A percentile compares a stretch with the other conserved stretches of the same genome.
phyloP scores from a whole-genome alignment of 2,113 vertebrate genomes.

The Sylvietta virens region DNA sequence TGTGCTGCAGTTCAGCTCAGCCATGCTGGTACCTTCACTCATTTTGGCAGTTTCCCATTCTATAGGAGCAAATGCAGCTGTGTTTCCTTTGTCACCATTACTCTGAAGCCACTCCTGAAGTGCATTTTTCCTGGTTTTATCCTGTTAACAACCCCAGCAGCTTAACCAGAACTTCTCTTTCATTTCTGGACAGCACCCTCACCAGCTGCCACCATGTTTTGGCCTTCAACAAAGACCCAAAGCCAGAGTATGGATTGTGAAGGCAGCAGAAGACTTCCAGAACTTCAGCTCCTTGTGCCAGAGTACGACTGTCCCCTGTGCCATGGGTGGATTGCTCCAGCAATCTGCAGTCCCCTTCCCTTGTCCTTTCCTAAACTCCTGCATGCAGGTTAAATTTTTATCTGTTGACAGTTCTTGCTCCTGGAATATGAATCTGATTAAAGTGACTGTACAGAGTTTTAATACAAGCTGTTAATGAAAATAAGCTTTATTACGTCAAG shows the following conservation, averaged over 20 bases:
- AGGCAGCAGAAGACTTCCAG: not conserved
- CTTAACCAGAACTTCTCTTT: not conserved
- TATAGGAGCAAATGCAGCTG: not conserved
- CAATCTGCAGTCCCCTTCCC: not conserved
- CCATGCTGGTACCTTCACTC: not conserved
- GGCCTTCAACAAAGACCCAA: not conserved
- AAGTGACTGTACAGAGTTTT: constrained; percentile 28
- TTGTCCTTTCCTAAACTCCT: not conserved
- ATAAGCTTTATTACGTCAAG: constrained; percentile 99
- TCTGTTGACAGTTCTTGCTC: not conserved
- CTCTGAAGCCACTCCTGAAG: not conserved
- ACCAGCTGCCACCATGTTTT: not conserved
- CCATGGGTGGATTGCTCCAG: not conserved
- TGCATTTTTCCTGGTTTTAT: not conserved
- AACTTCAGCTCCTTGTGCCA: not conserved
- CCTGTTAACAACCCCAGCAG: not conserved
- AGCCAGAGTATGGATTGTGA: not conserved
- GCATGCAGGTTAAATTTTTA: not conserved
- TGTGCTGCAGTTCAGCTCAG: not conserved
- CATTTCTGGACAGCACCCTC: not conserved
- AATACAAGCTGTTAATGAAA: constrained; percentile 87
- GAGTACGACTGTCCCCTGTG: accelerated
- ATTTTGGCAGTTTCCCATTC: not conserved
- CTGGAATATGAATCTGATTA: not conserved
- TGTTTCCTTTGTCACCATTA: not conserved